Conservation (phyloP, 2,888 invertebrate species). For the Bimastos eiseni region DNA sequence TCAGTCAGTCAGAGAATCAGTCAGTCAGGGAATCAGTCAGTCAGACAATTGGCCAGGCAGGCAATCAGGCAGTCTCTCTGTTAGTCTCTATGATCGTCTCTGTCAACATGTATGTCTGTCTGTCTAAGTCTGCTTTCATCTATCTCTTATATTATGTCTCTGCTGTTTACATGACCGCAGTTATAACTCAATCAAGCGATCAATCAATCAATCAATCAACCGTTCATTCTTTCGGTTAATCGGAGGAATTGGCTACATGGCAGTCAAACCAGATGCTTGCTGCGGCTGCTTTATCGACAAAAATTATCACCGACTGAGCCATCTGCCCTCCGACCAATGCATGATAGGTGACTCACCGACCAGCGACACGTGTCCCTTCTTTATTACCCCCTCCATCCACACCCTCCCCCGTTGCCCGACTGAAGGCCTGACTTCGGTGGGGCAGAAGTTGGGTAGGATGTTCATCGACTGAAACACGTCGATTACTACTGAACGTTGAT, state of each 20-base stretch:
- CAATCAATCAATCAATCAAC: too few species aligned
- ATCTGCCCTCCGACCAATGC: background rate
- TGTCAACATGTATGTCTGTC: too few species aligned
- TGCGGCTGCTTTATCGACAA: background rate
- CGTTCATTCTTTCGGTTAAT: background rate
- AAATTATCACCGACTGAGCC: background rate
- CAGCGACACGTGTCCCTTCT: background rate
- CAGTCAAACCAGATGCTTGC: background rate
- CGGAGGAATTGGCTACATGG: background rate
- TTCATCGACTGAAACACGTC: background rate
- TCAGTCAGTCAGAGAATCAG: too few species aligned
- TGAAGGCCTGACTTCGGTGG: too few species aligned
- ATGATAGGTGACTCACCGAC: background rate
- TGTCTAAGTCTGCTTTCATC: too few species aligned
- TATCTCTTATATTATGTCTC: too few species aligned
- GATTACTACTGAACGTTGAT: background rate
- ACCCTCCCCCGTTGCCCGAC: background rate
- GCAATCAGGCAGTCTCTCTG: too few species aligned
- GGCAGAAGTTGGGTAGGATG: background rate
- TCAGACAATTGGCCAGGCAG: too few species aligned
- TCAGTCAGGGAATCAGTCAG: too few species aligned
- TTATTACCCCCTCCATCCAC: too few species aligned
- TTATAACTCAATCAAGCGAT: background rate
- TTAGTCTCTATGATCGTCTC: too few species aligned
- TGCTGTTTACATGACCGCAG: too few species aligned